These are phyloP conservation scores for Scaptodrosophila lebanonensis DNA, from an alignment of 1,140 invertebrate species.

Conservation along the genomic window DNA sequence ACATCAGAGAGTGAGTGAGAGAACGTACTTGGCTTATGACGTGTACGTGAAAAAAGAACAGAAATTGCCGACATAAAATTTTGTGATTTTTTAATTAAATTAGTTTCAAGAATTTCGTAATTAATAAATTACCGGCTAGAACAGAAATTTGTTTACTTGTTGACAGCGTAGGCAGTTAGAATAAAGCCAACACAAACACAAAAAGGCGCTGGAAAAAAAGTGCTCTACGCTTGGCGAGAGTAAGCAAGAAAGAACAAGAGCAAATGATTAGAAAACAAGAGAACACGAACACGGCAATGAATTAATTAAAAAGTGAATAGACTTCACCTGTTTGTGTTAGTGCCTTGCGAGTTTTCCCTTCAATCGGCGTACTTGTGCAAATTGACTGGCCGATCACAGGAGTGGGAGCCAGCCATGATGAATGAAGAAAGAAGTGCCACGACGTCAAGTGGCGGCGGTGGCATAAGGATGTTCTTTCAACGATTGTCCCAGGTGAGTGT, in stretches of 20 bases:
- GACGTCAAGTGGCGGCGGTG: conserved; percentile 48
- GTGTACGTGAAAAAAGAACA: conserved; percentile 63
- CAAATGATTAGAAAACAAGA: conserved; percentile 28
- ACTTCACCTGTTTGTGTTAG: conserved; percentile 29
- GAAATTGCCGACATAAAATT: conserved; percentile 64
- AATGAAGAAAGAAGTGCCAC: conserved; percentile 68
- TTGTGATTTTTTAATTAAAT: conserved; percentile 54
- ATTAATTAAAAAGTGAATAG: conserved; percentile 44
- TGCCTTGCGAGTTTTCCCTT: conserved; percentile 16
- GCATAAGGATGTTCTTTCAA: conserved; percentile 65
- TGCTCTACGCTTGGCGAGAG: too few relatives aligned
- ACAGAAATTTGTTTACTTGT: too few relatives aligned
- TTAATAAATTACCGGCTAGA: too few relatives aligned
- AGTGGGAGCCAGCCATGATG: conserved; percentile 54
- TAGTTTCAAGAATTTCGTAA: conserved; percentile 5
- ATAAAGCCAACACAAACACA: too few relatives aligned
- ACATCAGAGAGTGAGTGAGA: conserved; percentile 13
- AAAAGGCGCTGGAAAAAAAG: too few relatives aligned
- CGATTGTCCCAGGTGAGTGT: conserved; percentile 67
- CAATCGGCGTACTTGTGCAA: background rate
- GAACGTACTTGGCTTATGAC: conserved; percentile 34
- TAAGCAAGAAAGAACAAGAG: conserved; percentile 17
- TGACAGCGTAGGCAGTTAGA: too few relatives aligned
- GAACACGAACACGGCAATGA: conserved; percentile 41
- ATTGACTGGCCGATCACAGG: background rate